A percentile compares a stretch with the other conserved stretches of the same genome.
phyloP scores from a whole-genome alignment of 2,888 invertebrate genomes.

The Hypena proboscidalis region DNA sequence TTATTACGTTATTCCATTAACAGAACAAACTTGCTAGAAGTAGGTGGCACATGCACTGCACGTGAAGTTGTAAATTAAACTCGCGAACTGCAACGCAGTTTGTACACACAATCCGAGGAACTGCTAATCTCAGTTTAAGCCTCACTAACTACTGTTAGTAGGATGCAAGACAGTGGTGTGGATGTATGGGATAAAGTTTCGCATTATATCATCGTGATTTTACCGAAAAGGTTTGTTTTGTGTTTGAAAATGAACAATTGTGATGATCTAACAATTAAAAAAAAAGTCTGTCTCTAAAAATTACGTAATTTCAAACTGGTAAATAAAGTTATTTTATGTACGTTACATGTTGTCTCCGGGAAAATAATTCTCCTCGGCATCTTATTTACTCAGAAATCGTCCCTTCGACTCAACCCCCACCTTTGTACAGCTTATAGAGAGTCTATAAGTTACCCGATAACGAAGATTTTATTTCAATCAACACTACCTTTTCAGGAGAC shows the following conservation, averaged over 20 bases:
- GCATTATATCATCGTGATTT: too few species aligned
- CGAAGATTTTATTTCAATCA: slow-evolving; percentile 9
- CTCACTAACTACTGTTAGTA: slow-evolving; percentile 40
- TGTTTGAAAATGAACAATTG: too few species aligned
- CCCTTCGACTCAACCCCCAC: too few species aligned
- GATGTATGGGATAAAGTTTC: neutral
- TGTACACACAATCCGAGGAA: slow-evolving; percentile 44
- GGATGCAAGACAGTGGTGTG: slow-evolving; percentile 26
- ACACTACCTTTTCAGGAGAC: slow-evolving; percentile 3
- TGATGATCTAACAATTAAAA: too few species aligned
- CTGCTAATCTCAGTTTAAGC: slow-evolving; percentile 48
- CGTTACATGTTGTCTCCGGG: too few species aligned
- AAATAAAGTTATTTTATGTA: too few species aligned
- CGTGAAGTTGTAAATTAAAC: slow-evolving; percentile 47
- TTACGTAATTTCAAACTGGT: too few species aligned
- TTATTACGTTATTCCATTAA: slow-evolving; percentile 14
- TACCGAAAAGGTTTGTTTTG: too few species aligned
- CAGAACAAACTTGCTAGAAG: slow-evolving; percentile 17
- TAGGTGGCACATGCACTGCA: slow-evolving; percentile 36
- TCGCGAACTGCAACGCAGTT: slow-evolving; percentile 44
- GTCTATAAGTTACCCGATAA: slow-evolving; percentile 4
- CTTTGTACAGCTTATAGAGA: neutral
- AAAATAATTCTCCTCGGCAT: too few species aligned
- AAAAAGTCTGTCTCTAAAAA: too few species aligned
- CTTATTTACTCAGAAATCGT: too few species aligned